Evolutionary conservation across 2,888 invertebrate genomes (phyloP), one percentile per base, ranked within the genome.

Genomic region (Cynaeus angustus): DNA sequence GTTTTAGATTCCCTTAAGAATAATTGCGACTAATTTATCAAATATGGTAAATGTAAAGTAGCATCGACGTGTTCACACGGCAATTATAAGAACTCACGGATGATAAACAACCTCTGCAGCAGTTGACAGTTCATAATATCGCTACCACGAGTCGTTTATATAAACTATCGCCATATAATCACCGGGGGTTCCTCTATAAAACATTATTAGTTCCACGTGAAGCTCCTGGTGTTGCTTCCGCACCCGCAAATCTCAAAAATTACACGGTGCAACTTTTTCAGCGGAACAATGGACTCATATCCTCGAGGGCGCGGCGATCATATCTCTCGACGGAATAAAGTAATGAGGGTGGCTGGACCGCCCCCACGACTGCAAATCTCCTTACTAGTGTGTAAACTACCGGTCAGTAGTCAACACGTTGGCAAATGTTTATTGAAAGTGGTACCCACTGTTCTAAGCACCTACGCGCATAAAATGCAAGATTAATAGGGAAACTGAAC

Each of bases 121-220:
- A 59, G 74, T 74, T 72, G 74, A 74, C 74, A 74, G 72, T 67
- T 71, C 55, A 59, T 71, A 72, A 74, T 74, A 72, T 71, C 71
- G 74, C 72, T 68, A 74, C 70, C 74, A 70, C 66, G 68, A 71
- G 59, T 68, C 71, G 68, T 69, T 68, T 62, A 68, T 69, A 70
- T 70, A 68, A 72, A 73, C 68, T 68, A 72, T 59, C 55, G 55
- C 61, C 62, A 69, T 69, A 71, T 71, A 72, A 74, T 72, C 74
- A 69, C 65, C 72, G 53, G 74, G 72, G 74, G 72, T 74, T 72
- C 70, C 37, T 59, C 68, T 72, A 72, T 62, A 74, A 67, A 65
- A 66, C 65, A 53, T 59, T 66, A 72, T 7, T 33, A 33, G 33
- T 7, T 33, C 2, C 7, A 33, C 33, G 33, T 33, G 33, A 33